Evolutionary conservation across 1,140 invertebrate genomes (phyloP).

Genomic region (Cydia pomonella): DNA sequence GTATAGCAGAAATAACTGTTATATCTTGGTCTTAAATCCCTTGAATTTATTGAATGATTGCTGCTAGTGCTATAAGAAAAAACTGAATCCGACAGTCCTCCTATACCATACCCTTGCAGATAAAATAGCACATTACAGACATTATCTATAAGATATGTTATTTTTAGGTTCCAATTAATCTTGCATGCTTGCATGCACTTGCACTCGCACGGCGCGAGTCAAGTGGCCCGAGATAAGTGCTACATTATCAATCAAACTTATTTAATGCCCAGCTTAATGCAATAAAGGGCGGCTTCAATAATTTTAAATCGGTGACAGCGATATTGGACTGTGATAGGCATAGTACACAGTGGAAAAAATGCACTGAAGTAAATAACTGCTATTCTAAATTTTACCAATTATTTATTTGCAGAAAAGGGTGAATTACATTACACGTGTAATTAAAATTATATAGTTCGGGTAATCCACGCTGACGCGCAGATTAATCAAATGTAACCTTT

Average conservation of each 20-base stretch:
- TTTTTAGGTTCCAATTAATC: conserved; percentile 27
- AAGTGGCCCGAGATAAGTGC: conserved; percentile 22
- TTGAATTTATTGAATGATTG: no score
- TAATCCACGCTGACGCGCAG: no score
- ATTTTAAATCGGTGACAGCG: conserved; percentile 26
- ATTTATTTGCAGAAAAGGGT: no score
- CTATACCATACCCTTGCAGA: background rate
- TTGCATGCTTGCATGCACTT: conserved; percentile 19
- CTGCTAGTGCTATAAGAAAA: no score
- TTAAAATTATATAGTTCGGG: no score
- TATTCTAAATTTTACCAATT: no score
- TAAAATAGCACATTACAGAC: background rate
- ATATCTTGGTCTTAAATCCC: no score
- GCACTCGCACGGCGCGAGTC: conserved; percentile 20
- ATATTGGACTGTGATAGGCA: background rate
- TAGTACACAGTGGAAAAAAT: background rate
- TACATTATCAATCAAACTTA: conserved; percentile 28
- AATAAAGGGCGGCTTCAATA: conserved; percentile 18
- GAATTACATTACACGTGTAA: no score
- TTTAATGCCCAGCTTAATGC: conserved; percentile 12
- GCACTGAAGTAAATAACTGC: background rate
- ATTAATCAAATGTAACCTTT: no score
- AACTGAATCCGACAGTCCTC: background rate
- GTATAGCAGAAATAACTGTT: no score
- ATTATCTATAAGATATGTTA: conserved; percentile 10